These are phyloP conservation scores for Thymelicus sylvestris DNA, from an alignment of 2,888 invertebrate species.

Conservation along the genomic window DNA sequence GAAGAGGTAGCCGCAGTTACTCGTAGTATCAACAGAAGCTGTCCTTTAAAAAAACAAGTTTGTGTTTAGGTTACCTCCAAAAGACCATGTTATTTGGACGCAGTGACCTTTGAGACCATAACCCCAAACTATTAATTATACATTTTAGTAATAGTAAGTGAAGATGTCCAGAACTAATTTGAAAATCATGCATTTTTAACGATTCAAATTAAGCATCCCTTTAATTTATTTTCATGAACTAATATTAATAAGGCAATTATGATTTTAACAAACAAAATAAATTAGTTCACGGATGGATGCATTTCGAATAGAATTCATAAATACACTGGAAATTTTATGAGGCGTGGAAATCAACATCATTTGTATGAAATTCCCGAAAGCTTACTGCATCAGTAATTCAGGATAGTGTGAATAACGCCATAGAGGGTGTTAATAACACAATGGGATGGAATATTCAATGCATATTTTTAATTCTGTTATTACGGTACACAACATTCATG, in stretches of 20 bases:
- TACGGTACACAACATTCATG: neutral
- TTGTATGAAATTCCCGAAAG: conserved; percentile 34
- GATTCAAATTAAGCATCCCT: no score
- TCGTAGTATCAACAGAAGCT: no score
- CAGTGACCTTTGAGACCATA: no score
- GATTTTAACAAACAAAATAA: conserved; percentile 27
- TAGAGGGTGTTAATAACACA: conserved; percentile 7
- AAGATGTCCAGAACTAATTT: no score
- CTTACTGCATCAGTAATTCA: conserved; percentile 33
- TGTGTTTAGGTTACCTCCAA: no score
- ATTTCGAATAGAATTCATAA: conserved; percentile 23
- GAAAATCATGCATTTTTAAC: no score
- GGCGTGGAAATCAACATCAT: conserved; percentile 36
- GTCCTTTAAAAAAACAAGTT: no score
- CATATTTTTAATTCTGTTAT: neutral
- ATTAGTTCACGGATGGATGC: neutral
- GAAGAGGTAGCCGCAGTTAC: no score
- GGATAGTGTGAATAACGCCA: conserved; percentile 24
- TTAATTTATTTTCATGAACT: neutral
- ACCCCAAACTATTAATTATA: no score
- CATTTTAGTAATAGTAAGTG: no score
- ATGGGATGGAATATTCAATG: conserved; percentile 10
- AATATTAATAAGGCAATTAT: conserved; percentile 9
- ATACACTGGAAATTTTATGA: conserved; percentile 24
- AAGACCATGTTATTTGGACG: no score